Base-by-base conservation (phyloP, 2,113 vertebrate species). In the Opisthocomus hoazin region DNA sequence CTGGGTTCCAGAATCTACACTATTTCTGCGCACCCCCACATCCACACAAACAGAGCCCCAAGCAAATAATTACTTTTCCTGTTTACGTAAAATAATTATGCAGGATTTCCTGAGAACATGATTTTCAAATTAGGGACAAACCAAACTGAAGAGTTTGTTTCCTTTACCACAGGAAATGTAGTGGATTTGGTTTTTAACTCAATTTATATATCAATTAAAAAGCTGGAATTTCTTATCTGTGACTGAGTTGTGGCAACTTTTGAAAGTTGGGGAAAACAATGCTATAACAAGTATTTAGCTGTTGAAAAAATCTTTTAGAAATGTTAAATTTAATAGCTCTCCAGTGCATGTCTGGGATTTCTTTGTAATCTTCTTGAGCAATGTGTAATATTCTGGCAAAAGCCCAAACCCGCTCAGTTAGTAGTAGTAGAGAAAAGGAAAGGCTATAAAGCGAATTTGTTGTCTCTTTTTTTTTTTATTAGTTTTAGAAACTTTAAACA, bases 11-110 rank as follows among this genome's bases (percentile, higher is more conserved):
- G 75, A 90, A 87, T 7, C 77, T 66, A 60, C 45, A 65, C 56
- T 93, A 81, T 79, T 94, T 95, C 89, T 82, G 81, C 10, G 27
- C 34, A 88, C 23, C 56, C 18, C n/a, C 48, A 86, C n/a, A 43
- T 46, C 80, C 66, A 93, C 45, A 89, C 29, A 94, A 76, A 94
- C 41, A 85, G 57, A 96, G 89, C 87, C 81, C 53, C 84, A 90
- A 94, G 95, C 87, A 98, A 97, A 98, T 95, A 97, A 97, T 88
- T 97, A 91, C 57, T 95, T 94, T 97, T 97, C 94, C 94, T 97
- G 94, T 97, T 97, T 98, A 97, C 6, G 53, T 97, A 93, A 94
- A 96, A 95, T 85, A 94, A 97, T 95, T 97, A 96, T 78, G 78
- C 94, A 93, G 90, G 95, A 97, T 97, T 97, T 96, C 95, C 96